These are phyloP conservation scores for Margarornis squamiger DNA, from an alignment of 2,797 vertebrate genomes.

Conservation along the genomic window DNA sequence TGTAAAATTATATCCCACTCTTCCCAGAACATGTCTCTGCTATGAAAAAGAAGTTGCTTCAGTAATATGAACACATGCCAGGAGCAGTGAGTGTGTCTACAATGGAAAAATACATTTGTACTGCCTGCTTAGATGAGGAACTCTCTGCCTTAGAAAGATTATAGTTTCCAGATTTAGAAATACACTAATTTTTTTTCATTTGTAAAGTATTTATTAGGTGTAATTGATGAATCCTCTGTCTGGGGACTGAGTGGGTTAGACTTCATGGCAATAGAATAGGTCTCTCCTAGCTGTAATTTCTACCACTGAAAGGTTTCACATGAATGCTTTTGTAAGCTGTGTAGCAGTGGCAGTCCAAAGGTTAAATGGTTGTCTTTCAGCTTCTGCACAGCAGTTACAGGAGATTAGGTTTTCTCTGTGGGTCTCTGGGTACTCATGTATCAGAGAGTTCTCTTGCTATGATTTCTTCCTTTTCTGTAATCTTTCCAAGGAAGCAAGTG, in stretches of 20 bases:
- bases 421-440: not conserved
- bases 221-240: not conserved
- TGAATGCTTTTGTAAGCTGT: not conserved
- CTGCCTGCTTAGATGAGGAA: not conserved
- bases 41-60: not conserved
- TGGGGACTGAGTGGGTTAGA: not conserved
- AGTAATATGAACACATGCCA: not conserved
- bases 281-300: not conserved
- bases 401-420: conserved; percentile 14
- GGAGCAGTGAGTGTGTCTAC: not conserved
- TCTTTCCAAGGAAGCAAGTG: conserved; percentile 7
- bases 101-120: not conserved
- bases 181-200: not conserved
- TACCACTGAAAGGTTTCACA: not conserved
- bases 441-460: not conserved
- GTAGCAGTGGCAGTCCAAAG: not conserved
- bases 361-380: conserved; percentile 44
- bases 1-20: not conserved
- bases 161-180: not conserved
- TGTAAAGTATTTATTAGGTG: not conserved
- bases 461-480: conserved; percentile 2
- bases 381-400: not conserved
- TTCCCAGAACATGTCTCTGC: not conserved
- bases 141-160: not conserved
- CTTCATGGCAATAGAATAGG: not conserved